Evolutionary conservation across 2,888 invertebrate genomes (phyloP).

Genomic region (Tridacna crocea): DNA sequence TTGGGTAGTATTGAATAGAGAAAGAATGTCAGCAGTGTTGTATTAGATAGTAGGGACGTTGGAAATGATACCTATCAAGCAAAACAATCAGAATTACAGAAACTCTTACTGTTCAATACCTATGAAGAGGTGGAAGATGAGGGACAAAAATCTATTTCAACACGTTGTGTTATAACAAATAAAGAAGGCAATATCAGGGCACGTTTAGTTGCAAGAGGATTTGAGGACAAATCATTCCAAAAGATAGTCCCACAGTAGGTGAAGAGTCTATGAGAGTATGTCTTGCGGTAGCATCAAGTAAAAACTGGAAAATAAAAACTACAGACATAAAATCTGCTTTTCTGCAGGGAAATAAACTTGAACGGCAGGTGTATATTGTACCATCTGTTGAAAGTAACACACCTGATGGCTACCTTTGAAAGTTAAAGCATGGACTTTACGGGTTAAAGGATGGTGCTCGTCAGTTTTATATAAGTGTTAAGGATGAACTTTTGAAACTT

Average conservation of each 20-base stretch:
- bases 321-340: slow-evolving; percentile 63
- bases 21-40: not conserved
- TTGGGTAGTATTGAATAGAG: not conserved
- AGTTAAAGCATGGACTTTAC: too few species aligned
- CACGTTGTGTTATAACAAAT: slow-evolving; percentile 40
- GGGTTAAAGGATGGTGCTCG: not conserved
- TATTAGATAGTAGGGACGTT: not conserved
- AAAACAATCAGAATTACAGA: slow-evolving; percentile 42
- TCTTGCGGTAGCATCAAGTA: slow-evolving; percentile 34
- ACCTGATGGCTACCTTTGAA: slow-evolving; percentile 9
- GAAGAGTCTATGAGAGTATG: slow-evolving; percentile 46
- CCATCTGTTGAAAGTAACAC: slow-evolving; percentile 50
- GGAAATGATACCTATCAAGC: slow-evolving; percentile 19
- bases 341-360: slow-evolving; percentile 55
- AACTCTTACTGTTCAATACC: slow-evolving; percentile 36
- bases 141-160: slow-evolving; percentile 34
- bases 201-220: too few species aligned
- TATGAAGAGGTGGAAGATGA: slow-evolving; percentile 42
- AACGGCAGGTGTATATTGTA: slow-evolving; percentile 48
- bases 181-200: slow-evolving; percentile 13
- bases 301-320: slow-evolving; percentile 50
- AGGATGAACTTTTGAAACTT: not conserved
- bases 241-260: slow-evolving; percentile 49
- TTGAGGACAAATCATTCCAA: slow-evolving; percentile 31
- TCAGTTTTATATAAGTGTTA: not conserved